These are phyloP conservation scores for Mormyrops attenuatus DNA, from an alignment of 2,797 vertebrate genomes.

Conservation along the genomic window DNA sequence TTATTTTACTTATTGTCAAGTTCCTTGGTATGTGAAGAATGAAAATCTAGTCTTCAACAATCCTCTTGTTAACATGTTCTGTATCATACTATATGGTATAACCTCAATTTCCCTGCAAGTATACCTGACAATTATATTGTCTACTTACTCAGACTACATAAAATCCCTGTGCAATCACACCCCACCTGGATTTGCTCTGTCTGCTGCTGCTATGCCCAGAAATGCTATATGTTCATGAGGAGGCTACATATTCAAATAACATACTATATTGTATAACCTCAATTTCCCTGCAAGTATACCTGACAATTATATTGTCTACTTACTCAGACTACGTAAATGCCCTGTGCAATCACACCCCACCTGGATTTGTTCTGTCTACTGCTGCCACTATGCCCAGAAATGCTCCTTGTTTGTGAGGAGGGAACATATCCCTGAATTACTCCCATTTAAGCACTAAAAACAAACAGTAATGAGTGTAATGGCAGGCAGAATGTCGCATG, in stretches of 20 bases:
- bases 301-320: not conserved
- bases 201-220: not conserved
- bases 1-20: not conserved
- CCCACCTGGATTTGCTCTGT: not conserved
- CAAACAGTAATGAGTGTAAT: slow-evolving; percentile 6
- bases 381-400: not conserved
- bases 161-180: not conserved
- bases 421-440: not conserved
- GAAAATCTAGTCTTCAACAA: not conserved
- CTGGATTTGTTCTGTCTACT: not conserved
- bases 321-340: not conserved
- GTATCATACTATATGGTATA: not conserved
- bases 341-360: not conserved
- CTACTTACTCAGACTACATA: not conserved
- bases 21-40: not conserved
- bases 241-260: not conserved
- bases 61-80: not conserved
- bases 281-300: not conserved
- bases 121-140: not conserved
- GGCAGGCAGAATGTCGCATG: not conserved
- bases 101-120: not conserved
- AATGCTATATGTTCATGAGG: not conserved
- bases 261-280: not conserved
- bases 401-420: not conserved
- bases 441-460: slow-evolving; percentile 19